Evolutionary conservation across 64 coral and sea anemone genomes (phyloP), one percentile per base, ranked within the genome.

Genomic region (Stylophora pistillata): DNA sequence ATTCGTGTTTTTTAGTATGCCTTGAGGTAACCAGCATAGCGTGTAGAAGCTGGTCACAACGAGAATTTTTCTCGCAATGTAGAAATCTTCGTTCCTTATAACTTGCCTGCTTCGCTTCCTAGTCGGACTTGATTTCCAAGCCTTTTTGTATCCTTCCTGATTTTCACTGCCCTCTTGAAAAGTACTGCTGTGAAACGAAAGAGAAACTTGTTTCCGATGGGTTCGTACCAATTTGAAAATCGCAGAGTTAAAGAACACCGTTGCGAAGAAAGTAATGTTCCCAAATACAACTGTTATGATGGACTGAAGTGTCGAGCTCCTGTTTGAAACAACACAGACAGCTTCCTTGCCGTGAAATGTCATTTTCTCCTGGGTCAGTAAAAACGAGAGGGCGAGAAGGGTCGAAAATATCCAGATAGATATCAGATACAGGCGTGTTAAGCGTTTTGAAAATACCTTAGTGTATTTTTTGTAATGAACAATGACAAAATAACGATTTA

Each of bases 291-390:
- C n/a, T 26, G 25, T 56, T 11, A 78, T 17, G 23, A 78, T 0
- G 3, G 53, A 55, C 5, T 21, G 10, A 28, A 13, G 27, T 56
- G 52, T 15, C 4, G 75, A 27, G 14, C 27, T 29, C 23, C 56
- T 53, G 13, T 53, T 78, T 25, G 47, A 55, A 56, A 78, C 28
- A 78, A 78, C 20, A 56, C 75, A 78, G 56, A 78, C 11, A 4
- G 75, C 75, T 78, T 78, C 75, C 56, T 78, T 47, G 75, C 52
- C 75, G 26, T 78, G 75, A 56, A 78, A 78, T 55, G 5, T 56
- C 21, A 56, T 20, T 13, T 56, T 14, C 25, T 55, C 53, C 11
- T 78, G 53, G n/a, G 75, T 25, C 10, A 56, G n/a, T 0, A 56
- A 78, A 20, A 13, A 53, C 20, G 75, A 54, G 10, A 23, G 20